Conservation (phyloP, 2,888 invertebrate genomes). For the Harpalus rubripes region DNA sequence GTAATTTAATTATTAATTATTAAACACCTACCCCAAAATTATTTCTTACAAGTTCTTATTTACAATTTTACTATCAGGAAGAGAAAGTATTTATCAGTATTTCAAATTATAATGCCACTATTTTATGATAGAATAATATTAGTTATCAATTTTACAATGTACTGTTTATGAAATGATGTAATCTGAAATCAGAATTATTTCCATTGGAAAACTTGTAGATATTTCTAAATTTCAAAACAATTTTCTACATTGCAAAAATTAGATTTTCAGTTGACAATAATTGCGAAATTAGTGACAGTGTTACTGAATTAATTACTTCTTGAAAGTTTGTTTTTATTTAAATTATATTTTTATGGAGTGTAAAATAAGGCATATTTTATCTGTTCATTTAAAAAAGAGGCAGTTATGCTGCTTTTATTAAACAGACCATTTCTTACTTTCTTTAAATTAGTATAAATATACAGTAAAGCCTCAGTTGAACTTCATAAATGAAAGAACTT, state of each 20-base stretch:
- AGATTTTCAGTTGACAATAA: background rate
- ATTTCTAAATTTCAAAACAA: slow-evolving; percentile 30
- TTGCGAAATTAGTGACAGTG: background rate
- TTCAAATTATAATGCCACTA: background rate
- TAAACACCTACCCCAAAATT: background rate
- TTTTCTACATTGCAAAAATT: slow-evolving; percentile 20
- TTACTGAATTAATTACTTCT: background rate
- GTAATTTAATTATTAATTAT: too few relatives aligned
- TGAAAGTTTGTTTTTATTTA: slow-evolving; percentile 7
- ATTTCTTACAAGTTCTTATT: background rate
- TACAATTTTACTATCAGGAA: background rate
- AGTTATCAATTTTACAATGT: slow-evolving; percentile 7
- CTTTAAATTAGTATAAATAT: background rate
- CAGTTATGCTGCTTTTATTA: background rate
- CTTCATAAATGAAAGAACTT: too few relatives aligned
- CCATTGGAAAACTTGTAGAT: slow-evolving; percentile 29
- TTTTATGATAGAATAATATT: slow-evolving; percentile 35
- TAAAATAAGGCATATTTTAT: background rate
- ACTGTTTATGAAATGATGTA: slow-evolving; percentile 7
- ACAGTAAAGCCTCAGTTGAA: too few relatives aligned
- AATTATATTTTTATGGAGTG: background rate
- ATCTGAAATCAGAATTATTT: slow-evolving; percentile 9
- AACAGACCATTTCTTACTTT: background rate
- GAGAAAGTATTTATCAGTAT: slow-evolving; percentile 17
- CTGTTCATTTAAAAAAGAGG: background rate